Conservation (phyloP, 2,113 vertebrate species). For the Ophiodon elongatus region DNA sequence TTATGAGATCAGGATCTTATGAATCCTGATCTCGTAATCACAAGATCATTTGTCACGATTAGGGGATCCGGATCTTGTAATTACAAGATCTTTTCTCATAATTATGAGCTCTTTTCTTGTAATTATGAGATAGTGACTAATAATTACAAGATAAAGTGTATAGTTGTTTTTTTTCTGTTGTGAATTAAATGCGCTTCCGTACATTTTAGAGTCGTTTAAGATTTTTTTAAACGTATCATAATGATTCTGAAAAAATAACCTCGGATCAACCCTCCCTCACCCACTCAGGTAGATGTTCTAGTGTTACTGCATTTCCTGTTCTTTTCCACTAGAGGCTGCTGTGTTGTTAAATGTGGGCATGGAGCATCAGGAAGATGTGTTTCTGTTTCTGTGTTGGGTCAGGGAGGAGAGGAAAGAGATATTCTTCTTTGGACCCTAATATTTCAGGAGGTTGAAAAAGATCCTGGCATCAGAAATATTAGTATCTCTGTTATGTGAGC, state of each 20-base stretch:
- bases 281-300: background rate
- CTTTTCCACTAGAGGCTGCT: conserved; percentile 66
- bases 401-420: background rate
- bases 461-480: conserved; percentile 2
- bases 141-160: background rate
- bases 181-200: background rate
- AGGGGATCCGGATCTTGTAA: too few relatives aligned
- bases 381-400: conserved; percentile 22
- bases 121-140: background rate
- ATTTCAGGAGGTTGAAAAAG: background rate
- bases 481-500: background rate
- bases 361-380: background rate
- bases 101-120: background rate
- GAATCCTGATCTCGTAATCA: background rate
- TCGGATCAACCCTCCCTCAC: background rate
- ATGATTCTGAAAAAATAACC: background rate
- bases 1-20: background rate
- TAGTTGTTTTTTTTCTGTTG: too few relatives aligned
- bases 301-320: background rate
- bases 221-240: background rate
- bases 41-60: background rate
- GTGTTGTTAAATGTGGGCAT: conserved; percentile 1
- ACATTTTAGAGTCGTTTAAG: background rate
- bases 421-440: background rate
- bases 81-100: background rate